A percentile compares a stretch with the other conserved stretches of the same genome.
phyloP scores from a whole-genome alignment of 2,113 vertebrate genomes.

The Vulpes ferrilata region DNA sequence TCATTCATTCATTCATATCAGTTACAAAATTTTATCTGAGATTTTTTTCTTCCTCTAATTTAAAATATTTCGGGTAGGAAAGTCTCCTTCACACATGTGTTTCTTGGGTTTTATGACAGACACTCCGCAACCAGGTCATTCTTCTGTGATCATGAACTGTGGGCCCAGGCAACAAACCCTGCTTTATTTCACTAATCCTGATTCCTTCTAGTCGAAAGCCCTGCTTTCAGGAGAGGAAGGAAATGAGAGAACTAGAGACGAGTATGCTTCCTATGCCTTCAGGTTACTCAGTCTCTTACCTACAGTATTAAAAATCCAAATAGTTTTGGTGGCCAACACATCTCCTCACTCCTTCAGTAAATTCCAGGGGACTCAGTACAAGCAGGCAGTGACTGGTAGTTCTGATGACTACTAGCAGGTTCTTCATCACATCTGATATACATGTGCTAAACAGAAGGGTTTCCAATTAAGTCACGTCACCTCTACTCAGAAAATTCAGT shows the following conservation, averaged over 20 bases:
- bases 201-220: neutral
- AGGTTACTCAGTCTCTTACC: neutral
- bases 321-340: neutral
- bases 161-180: neutral
- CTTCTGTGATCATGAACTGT: neutral
- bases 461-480: neutral
- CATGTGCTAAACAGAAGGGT: neutral
- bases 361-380: neutral
- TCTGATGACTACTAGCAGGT: neutral
- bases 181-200: neutral
- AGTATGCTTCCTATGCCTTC: neutral
- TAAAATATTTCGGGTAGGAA: neutral
- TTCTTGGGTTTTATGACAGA: constrained; percentile 17
- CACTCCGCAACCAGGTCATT: neutral
- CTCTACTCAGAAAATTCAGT: neutral
- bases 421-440: neutral
- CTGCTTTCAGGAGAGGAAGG: constrained; percentile 7
- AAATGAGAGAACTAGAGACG: neutral
- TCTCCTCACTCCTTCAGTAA: neutral
- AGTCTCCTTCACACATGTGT: neutral
- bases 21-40: neutral
- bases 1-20: neutral
- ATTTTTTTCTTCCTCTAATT: neutral
- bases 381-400: neutral
- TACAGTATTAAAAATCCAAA: neutral